Percentiles rank a stretch among this genome's conserved stretches.
These are phyloP conservation scores for Phylloscopus whistleri DNA, from an alignment of 2,113 vertebrate genomes.

Conservation along the genomic window DNA sequence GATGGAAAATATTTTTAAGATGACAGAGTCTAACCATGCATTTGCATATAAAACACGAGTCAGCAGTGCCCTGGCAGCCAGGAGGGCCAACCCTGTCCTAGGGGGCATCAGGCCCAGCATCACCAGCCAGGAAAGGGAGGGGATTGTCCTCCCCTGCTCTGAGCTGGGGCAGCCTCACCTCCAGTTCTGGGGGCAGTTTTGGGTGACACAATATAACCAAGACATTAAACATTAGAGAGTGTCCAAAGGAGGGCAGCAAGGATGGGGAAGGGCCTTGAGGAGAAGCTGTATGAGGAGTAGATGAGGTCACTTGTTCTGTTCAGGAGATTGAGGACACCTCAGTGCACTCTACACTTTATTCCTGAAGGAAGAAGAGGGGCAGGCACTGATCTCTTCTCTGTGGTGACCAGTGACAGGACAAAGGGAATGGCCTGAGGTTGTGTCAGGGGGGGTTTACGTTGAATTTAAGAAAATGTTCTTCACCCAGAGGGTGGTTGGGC, in stretches of 20 bases:
- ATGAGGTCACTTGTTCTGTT: neutral
- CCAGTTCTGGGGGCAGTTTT: accelerated
- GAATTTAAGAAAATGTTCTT: neutral
- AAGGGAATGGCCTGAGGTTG: neutral
- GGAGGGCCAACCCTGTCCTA: accelerated
- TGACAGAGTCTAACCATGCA: neutral
- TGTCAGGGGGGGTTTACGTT: neutral
- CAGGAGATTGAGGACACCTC: neutral
- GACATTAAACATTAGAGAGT: neutral
- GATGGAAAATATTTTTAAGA: neutral
- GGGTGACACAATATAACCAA: accelerated
- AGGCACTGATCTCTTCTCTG: too few species aligned
- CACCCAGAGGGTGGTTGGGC: too few species aligned
- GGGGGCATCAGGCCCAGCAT: neutral
- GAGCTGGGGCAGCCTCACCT: accelerated
- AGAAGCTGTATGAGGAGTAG: accelerated
- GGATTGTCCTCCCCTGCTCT: neutral
- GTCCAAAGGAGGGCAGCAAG: neutral
- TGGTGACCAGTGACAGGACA: neutral
- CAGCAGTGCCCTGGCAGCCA: neutral
- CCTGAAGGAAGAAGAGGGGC: neutral
- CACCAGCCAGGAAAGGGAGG: accelerated
- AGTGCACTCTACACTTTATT: neutral
- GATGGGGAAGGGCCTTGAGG: neutral
- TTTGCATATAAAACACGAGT: neutral